phyloP scores from a whole-genome alignment of 2,888 invertebrate genomes.

The Frankliniella intonsa region DNA sequence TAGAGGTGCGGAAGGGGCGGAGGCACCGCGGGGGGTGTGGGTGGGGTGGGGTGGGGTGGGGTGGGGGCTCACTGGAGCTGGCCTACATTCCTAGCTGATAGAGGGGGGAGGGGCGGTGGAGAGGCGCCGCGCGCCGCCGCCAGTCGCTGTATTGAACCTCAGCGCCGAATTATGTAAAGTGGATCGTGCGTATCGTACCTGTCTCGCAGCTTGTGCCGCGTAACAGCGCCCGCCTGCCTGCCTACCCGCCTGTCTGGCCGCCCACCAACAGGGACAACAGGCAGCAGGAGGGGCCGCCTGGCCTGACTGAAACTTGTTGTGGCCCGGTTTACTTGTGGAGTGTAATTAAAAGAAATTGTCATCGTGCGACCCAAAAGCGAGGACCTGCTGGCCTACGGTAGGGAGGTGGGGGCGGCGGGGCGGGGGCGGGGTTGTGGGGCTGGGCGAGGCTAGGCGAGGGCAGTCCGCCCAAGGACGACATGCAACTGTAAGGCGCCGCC shows the following conservation, averaged over 20 bases:
- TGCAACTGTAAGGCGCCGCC: not conserved
- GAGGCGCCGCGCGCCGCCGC: not conserved
- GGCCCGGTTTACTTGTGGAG: too few relatives aligned
- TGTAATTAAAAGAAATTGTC: too few relatives aligned
- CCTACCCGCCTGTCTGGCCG: too few relatives aligned
- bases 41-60: not conserved
- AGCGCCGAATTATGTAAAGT: conserved; percentile 13
- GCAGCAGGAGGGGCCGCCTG: too few relatives aligned
- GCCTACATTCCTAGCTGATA: conserved; percentile 7
- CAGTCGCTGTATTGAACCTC: not conserved
- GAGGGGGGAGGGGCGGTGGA: not conserved
- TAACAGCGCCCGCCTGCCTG: too few relatives aligned
- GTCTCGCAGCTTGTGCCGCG: too few relatives aligned
- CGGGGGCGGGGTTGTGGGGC: not conserved
- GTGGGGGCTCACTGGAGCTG: not conserved
- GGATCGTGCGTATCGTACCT: not conserved
- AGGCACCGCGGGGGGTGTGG: not conserved
- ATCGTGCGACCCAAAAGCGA: too few relatives aligned
- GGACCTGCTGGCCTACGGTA: too few relatives aligned
- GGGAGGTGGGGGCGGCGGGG: not conserved
- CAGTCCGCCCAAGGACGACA: not conserved
- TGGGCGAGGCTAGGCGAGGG: not conserved
- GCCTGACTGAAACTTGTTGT: too few relatives aligned
- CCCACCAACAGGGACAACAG: too few relatives aligned
- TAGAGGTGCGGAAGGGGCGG: not conserved